Percentiles rank a stretch among this genome's conserved stretches.
These are phyloP conservation scores for Pharmacophagus antenor DNA, from an alignment of 2,888 invertebrate genomes.

Conservation along the genomic window DNA sequence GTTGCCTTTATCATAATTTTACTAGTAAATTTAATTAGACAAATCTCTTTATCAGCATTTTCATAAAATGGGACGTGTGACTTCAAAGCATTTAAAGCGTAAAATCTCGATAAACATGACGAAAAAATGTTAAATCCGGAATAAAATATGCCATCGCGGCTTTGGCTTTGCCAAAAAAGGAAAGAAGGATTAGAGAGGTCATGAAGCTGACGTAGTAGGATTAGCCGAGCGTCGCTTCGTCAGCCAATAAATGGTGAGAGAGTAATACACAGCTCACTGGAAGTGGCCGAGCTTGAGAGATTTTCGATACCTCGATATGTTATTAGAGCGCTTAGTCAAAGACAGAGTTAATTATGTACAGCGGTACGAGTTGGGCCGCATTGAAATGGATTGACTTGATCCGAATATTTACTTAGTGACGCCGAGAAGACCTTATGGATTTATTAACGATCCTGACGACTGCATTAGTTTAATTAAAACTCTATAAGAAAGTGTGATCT, in stretches of 20 bases:
- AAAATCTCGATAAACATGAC: conserved; percentile 38
- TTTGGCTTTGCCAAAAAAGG: conserved; percentile 57
- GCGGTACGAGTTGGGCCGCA: background rate
- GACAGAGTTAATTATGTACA: conserved; percentile 24
- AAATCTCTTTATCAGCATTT: background rate
- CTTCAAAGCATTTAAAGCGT: background rate
- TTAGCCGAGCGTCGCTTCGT: conserved; percentile 61
- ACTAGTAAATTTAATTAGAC: no score
- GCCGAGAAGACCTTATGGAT: background rate
- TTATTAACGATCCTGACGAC: background rate
- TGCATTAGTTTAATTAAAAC: background rate
- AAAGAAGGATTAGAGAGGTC: conserved; percentile 73
- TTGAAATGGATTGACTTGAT: conserved; percentile 7
- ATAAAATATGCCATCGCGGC: conserved; percentile 54
- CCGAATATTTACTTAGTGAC: conserved; percentile 11
- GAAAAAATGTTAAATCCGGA: conserved; percentile 53
- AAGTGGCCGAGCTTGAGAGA: conserved; percentile 34
- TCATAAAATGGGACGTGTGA: background rate
- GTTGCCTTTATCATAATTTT: background rate
- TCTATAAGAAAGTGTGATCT: background rate
- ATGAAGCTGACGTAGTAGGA: conserved; percentile 72
- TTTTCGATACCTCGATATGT: conserved; percentile 6
- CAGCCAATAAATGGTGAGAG: conserved; percentile 65
- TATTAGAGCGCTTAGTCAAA: conserved; percentile 20
- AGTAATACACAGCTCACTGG: conserved; percentile 45